Conservation (phyloP, 2,113 vertebrate genomes). For the Picathartes gymnocephalus region DNA sequence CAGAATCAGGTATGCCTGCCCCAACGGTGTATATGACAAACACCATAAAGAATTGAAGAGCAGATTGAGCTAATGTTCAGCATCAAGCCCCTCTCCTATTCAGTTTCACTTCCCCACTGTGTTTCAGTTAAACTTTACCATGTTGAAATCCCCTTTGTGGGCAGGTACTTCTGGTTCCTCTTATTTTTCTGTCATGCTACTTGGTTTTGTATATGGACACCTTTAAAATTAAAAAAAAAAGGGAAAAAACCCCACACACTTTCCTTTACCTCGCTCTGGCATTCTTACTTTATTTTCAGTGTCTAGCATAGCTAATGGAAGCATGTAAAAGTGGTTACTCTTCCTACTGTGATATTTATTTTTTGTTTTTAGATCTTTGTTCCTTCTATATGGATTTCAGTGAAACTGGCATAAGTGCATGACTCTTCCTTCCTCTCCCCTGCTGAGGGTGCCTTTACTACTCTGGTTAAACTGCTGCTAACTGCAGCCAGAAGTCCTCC, state of each 20-base stretch:
- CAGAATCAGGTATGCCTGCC: background rate
- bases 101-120: conserved; percentile 35
- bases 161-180: conserved; percentile 60
- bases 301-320: background rate
- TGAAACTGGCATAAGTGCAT: background rate
- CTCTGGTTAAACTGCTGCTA: background rate
- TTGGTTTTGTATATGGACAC: conserved; percentile 19
- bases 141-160: conserved; percentile 66
- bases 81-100: background rate
- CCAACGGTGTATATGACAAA: background rate
- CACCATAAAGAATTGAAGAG: background rate
- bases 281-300: background rate
- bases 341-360: background rate
- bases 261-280: background rate
- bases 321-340: background rate
- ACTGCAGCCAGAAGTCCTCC: background rate
- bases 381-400: background rate
- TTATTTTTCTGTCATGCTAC: conserved; percentile 32
- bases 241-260: rapidly evolving
- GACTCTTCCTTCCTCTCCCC: background rate
- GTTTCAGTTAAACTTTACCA: conserved; percentile 51
- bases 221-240: background rate
- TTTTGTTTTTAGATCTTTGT: background rate
- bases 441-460: background rate
- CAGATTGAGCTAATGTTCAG: background rate